A percentile compares a stretch with the other conserved stretches of the same genome.
Evolutionary conservation across 2,113 vertebrate genomes (phyloP).

Genomic region (Charadrius vociferus): DNA sequence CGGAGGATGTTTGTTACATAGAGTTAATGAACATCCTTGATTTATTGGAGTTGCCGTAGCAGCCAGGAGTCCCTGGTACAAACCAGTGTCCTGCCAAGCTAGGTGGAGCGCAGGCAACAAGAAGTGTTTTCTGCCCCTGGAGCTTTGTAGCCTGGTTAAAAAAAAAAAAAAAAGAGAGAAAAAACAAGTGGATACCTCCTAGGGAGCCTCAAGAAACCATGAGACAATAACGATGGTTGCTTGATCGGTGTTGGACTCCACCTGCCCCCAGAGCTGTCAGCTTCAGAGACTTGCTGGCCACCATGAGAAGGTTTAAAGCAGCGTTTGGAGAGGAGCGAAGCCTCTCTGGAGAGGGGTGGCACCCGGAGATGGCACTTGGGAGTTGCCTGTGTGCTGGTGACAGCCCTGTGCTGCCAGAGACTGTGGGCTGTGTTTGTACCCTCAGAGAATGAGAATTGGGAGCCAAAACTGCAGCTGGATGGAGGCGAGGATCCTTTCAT

Average conservation of each 20-base stretch:
- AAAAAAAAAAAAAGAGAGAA: not conserved
- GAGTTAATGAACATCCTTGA: not conserved
- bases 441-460: not conserved
- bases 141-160: not conserved
- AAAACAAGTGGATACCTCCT: not conserved
- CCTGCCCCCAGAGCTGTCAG: not conserved
- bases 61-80: not conserved
- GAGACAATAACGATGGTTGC: not conserved
- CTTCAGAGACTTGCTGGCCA: not conserved
- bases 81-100: not conserved
- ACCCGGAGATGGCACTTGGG: accelerated
- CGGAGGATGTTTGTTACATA: accelerated
- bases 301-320: not conserved
- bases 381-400: not conserved
- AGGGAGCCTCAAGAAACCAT: not conserved
- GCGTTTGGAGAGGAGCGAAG: not conserved
- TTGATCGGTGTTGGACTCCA: not conserved
- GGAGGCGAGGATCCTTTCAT: not conserved
- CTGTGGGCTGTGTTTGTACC: not conserved
- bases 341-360: not conserved
- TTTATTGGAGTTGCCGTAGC: not conserved
- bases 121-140: not conserved
- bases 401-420: not conserved
- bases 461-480: not conserved
- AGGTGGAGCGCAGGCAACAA: not conserved